phyloP scores from a whole-genome alignment of 2,113 vertebrate genomes.

The Sander lucioperca region DNA sequence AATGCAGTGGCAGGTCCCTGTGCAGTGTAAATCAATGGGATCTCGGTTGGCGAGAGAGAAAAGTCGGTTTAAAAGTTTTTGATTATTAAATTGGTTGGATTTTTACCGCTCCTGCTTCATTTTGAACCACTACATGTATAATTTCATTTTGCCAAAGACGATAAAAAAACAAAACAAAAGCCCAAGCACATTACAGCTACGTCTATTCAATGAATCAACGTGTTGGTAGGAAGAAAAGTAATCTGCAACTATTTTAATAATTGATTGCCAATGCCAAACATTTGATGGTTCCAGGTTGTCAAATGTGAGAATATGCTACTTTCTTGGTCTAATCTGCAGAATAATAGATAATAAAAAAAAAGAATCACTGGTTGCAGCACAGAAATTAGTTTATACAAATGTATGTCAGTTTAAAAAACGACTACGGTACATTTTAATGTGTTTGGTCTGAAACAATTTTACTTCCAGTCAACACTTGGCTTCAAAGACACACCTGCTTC shows the following conservation, averaged over 20 bases:
- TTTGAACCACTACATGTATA: not conserved
- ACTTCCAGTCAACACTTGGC: not conserved
- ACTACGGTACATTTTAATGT: not conserved
- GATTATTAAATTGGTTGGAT: not conserved
- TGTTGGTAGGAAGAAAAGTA: not conserved
- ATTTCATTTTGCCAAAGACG: not conserved
- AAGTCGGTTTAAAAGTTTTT: not conserved
- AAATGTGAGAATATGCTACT: not conserved
- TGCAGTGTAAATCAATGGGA: not conserved
- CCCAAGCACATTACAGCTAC: not conserved
- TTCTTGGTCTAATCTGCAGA: not conserved
- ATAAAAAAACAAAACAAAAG: not conserved
- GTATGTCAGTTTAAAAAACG: not conserved
- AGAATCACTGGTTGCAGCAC: not conserved
- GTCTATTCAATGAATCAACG: not conserved
- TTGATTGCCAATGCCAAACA: not conserved
- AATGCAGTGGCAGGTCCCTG: not conserved
- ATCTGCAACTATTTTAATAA: not conserved
- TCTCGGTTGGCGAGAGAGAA: not conserved
- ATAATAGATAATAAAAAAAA: not conserved
- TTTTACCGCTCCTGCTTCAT: not conserved
- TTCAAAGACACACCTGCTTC: conserved; percentile 25
- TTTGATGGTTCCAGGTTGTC: not conserved
- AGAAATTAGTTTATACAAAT: not conserved
- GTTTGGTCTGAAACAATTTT: not conserved